These are phyloP conservation scores for Xylocopa sonorina DNA, from an alignment of 1,140 invertebrate genomes.

Conservation along the genomic window DNA sequence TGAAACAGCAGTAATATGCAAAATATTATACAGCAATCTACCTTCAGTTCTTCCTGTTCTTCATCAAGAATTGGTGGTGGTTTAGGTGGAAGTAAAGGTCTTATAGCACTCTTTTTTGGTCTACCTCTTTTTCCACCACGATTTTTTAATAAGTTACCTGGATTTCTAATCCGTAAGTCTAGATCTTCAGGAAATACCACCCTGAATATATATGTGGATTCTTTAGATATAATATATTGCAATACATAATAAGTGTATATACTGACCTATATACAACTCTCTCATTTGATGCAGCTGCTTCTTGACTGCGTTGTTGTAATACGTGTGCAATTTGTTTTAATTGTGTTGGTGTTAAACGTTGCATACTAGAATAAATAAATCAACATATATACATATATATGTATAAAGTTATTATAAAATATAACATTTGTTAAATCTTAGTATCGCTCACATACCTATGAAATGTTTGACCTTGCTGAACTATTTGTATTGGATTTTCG, in stretches of 20 bases:
- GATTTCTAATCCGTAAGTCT: constrained; percentile 72
- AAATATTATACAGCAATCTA: constrained; percentile 56
- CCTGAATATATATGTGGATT: constrained; percentile 53
- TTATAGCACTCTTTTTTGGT: constrained; percentile 74
- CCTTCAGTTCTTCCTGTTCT: constrained; percentile 74
- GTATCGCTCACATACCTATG: constrained; percentile 72
- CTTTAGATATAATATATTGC: background rate
- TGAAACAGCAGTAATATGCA: background rate
- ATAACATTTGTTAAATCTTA: background rate
- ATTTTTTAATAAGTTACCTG: constrained; percentile 68
- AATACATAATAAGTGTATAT: background rate
- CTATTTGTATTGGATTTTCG: constrained; percentile 86
- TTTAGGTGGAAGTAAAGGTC: constrained; percentile 59
- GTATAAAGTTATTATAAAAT: constrained; percentile 30
- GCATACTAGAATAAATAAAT: constrained; percentile 84
- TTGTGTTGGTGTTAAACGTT: constrained; percentile 84
- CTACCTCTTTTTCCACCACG: constrained; percentile 76
- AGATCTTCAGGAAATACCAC: constrained; percentile 81
- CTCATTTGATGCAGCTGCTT: constrained; percentile 79
- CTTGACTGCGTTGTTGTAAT: constrained; percentile 82
- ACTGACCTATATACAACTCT: constrained; percentile 84
- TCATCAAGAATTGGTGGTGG: constrained; percentile 63
- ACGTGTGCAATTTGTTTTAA: constrained; percentile 85
- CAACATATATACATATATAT: too few relatives aligned
- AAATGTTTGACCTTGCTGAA: constrained; percentile 84